Evolutionary conservation across 2,113 vertebrate genomes (phyloP), one percentile per base, ranked within the genome.

Genomic region (Petromus typicus): DNA sequence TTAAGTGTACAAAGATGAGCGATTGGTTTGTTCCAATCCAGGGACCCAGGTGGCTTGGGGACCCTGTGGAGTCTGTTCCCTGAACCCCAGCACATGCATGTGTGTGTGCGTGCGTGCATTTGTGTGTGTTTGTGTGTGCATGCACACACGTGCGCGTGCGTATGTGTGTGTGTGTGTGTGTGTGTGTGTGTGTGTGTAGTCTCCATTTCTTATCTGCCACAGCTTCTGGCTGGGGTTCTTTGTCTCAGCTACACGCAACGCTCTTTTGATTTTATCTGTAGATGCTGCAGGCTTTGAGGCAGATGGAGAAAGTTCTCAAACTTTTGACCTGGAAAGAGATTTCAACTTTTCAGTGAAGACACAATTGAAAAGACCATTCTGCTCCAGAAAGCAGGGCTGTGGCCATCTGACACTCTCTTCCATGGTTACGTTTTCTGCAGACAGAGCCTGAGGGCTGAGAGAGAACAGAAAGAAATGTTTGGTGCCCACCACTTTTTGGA

Each of bases 61-160:
- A 67, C 40, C 20, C 57, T 23, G 27, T 2, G 8, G 59, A 34
- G 75, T 30, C 43, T 30, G 6, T 32, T 17, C 1, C 43, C 9
- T 1, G 73, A 6, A 5, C 14, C 59, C 22, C 7, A 8, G 54
- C 40, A 22, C 56, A 10, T 3, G 5, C 1, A 1, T 5, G 69
- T 23, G 37, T 18, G 32, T 1, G 32, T n/a, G 32, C 5, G 69
- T 40, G 69, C 16, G 64, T 5, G 32, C 34, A 13, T 30, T 7
- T 59, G 43, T 6, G 37, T 27, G 73, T 1, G 20, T 13, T n/a
- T n/a, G 69, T 18, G 64, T 4, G 30, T 66, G 30, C 63, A 23
- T n/a, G n/a, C n/a, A n/a, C n/a, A n/a, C n/a, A n/a, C n/a, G n/a
- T 59, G 43, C 7, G 37, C 9, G 71, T 1, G 18, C 5, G 9